Evolutionary conservation across 2,888 invertebrate genomes (phyloP).

Genomic region (Caenorhabditis virilis): DNA sequence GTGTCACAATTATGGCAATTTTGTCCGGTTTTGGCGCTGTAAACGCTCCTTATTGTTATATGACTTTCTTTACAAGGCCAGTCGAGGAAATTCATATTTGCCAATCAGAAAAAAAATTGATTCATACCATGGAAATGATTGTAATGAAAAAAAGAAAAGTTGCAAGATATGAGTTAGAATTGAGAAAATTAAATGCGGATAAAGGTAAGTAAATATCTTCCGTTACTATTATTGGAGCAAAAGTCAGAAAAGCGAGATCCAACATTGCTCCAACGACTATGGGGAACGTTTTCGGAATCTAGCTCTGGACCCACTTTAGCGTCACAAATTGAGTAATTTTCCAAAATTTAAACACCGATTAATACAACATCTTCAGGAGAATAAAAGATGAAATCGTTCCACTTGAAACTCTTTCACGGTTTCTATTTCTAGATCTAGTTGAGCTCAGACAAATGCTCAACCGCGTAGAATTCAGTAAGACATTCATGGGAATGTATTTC

Average conservation of each 20-base stretch:
- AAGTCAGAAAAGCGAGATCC: constrained; percentile 5
- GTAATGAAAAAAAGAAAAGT: constrained; percentile 82
- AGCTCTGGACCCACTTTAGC: constrained; percentile 26
- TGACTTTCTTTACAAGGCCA: constrained; percentile 81
- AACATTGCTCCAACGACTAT: constrained; percentile 23
- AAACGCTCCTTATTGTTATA: constrained; percentile 97
- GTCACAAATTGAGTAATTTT: constrained; percentile 26
- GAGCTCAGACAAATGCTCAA: constrained; percentile 82
- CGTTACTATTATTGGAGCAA: background rate
- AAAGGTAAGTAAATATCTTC: background rate
- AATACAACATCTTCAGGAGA: constrained; percentile 14
- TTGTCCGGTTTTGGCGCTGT: constrained; percentile 99
- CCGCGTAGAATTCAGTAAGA: constrained; percentile 76
- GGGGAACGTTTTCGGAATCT: constrained; percentile 23
- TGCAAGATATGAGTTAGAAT: constrained; percentile 31
- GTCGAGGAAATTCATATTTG: constrained; percentile 38
- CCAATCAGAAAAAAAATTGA: constrained; percentile 71
- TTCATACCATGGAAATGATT: constrained; percentile 96
- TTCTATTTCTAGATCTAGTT: constrained; percentile 91
- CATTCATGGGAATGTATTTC: constrained; percentile 96
- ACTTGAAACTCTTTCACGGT: constrained; percentile 87
- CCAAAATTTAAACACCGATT: background rate
- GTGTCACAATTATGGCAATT: constrained; percentile 98
- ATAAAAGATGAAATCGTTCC: constrained; percentile 78
- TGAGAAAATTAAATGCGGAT: constrained; percentile 3